Conservation (phyloP, 2,797 vertebrate species). For the Pseudocheirus occidentalis region DNA sequence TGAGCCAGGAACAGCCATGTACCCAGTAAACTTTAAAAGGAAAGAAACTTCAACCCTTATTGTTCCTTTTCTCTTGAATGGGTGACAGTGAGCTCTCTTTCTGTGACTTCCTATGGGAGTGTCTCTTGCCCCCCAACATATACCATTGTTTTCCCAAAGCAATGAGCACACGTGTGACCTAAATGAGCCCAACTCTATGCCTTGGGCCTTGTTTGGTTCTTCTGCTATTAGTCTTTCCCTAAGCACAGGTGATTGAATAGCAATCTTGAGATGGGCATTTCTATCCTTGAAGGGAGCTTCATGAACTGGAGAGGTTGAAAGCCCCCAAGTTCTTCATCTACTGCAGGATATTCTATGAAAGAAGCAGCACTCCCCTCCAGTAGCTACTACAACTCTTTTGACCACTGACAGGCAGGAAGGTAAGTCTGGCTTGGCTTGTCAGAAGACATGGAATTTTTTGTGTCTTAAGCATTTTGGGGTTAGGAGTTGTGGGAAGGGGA, state of each 20-base stretch:
- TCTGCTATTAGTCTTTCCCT: not conserved
- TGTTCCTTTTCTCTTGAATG: not conserved
- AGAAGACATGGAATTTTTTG: not conserved
- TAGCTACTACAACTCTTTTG: not conserved
- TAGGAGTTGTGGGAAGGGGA: not conserved
- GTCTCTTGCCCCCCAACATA: not conserved
- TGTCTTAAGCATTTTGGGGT: not conserved
- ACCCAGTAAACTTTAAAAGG: not conserved
- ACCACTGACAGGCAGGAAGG: not conserved
- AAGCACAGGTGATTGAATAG: not conserved
- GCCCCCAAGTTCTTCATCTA: not conserved
- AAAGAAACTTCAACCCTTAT: not conserved
- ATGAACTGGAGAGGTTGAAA: not conserved
- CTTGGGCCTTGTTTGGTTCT: not conserved
- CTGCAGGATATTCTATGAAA: not conserved
- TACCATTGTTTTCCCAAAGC: not conserved
- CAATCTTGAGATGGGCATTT: not conserved
- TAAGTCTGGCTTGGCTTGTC: not conserved
- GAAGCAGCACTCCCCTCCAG: rapidly evolving
- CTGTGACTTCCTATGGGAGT: not conserved
- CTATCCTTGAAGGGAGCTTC: not conserved
- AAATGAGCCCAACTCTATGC: not conserved
- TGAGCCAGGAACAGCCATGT: not conserved
- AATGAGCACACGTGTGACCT: not conserved
- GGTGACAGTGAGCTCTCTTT: not conserved